phyloP scores from a whole-genome alignment of 2,797 vertebrate genomes.

The Pipistrellus kuhlii region DNA sequence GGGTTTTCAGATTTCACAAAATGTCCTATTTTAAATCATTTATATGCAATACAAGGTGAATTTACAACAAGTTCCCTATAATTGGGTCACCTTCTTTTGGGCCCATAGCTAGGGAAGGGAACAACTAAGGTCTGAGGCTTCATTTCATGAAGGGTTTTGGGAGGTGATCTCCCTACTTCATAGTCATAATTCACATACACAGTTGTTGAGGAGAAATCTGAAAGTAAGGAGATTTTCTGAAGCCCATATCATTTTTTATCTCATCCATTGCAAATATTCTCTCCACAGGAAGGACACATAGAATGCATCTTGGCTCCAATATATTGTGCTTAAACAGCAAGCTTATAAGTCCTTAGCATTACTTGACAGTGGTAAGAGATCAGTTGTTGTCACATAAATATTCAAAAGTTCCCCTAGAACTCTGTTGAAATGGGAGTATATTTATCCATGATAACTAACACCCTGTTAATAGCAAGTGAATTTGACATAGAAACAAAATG shows the following conservation, averaged over 20 bases:
- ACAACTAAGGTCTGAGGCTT: not conserved
- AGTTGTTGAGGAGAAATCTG: slow-evolving; percentile 46
- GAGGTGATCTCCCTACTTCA: slow-evolving; percentile 13
- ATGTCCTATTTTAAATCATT: slow-evolving; percentile 67
- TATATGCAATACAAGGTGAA: slow-evolving; percentile 44
- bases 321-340: slow-evolving; percentile 67
- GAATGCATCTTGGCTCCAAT: slow-evolving; percentile 77
- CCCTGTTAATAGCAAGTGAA: slow-evolving; percentile 72
- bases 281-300: slow-evolving; percentile 83
- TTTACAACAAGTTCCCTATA: slow-evolving; percentile 23
- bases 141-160: slow-evolving; percentile 13
- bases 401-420: slow-evolving; percentile 83
- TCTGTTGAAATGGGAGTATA: slow-evolving; percentile 75
- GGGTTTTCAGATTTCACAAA: slow-evolving; percentile 61
- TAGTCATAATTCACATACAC: not conserved
- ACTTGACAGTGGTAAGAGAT: slow-evolving; percentile 87
- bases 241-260: slow-evolving; percentile 74
- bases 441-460: slow-evolving; percentile 80
- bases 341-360: slow-evolving; percentile 85
- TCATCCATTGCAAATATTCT: slow-evolving; percentile 84
- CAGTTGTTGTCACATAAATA: slow-evolving; percentile 86
- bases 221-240: slow-evolving; percentile 63
- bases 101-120: not conserved
- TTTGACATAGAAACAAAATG: slow-evolving; percentile 74
- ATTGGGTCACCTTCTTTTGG: not conserved